Evolutionary conservation across 2,113 vertebrate genomes (phyloP), one percentile per base, ranked within the genome.

Genomic region (Lepisosteus osseus): DNA sequence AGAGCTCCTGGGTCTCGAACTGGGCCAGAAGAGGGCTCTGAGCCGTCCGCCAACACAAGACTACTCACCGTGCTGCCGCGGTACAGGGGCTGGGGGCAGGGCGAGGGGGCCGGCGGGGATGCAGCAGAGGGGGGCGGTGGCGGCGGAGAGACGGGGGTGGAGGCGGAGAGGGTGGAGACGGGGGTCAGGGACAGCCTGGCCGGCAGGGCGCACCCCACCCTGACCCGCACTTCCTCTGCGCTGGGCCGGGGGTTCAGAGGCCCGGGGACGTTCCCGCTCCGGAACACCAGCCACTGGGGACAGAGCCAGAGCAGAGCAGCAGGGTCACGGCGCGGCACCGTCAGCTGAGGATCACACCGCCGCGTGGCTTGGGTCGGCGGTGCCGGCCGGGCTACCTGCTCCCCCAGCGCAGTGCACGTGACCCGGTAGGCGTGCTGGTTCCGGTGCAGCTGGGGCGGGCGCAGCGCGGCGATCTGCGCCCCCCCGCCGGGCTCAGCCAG

Each of bases 201-300:
- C 11, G 88, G 87, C 14, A 83, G 78, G 57, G 84, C 82, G 54
- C 86, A 87, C 13, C 76, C 54, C 59, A 90, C 85, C 42, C 3
- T 81, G 66, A 90, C 83, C 71, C 81, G 87, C 17, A 84, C 82
- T 45, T 69, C 69, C 62, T 89, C 86, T 3, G 80, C 74, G 9
- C 82, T 86, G 0, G 82, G 86, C 56, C 77, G 72, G 11, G 85
- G 78, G 43, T 85, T 89, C 70, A 84, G 77, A 1, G 72, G 72
- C 0, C 83, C 80, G 5, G 85, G 87, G 4, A 76, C 78, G 64
- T 91, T 88, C 66, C 87, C 82, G 73, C 82, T 79, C 47, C n/a
- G 62, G 67, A 92, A 86, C 1, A 86, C 81, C 42, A 89, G 81
- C 68, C 76, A 79, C 85, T 91, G 61, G 42, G 67, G 15, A 68